Conservation (phyloP, 2,797 vertebrate genomes). For the Garrulus glandarius region DNA sequence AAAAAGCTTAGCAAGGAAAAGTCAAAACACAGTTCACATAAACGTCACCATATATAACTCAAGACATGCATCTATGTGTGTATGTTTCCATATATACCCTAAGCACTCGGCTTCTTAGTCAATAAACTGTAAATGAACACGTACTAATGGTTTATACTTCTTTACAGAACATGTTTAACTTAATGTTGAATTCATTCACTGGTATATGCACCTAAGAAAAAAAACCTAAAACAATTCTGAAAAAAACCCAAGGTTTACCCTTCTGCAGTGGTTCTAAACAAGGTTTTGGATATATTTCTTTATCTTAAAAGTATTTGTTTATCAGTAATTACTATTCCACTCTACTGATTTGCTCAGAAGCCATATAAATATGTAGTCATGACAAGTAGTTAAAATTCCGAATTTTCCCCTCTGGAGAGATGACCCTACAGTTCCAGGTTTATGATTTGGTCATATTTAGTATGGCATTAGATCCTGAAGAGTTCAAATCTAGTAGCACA, state of each 20-base stretch:
- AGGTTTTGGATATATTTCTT: neutral
- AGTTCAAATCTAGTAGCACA: neutral
- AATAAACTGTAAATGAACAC: neutral
- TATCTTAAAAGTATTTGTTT: neutral
- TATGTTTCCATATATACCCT: neutral
- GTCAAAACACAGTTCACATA: neutral
- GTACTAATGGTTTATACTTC: neutral
- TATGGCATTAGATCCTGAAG: neutral
- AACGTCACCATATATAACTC: neutral
- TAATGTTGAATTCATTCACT: neutral
- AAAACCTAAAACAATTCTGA: neutral
- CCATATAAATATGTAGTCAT: neutral
- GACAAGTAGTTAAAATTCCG: neutral
- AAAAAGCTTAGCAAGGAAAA: neutral
- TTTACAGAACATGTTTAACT: neutral
- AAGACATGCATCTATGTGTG: rapidly evolving
- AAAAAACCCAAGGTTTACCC: neutral
- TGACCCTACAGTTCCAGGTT: neutral
- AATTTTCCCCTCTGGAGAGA: neutral
- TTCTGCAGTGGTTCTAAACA: neutral
- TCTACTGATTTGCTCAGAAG: neutral
- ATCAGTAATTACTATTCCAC: neutral
- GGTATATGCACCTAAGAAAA: neutral
- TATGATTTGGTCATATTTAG: neutral
- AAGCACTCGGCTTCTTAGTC: neutral